phyloP scores from a whole-genome alignment of 2,113 vertebrate genomes.

The Takifugu bimaculatus region DNA sequence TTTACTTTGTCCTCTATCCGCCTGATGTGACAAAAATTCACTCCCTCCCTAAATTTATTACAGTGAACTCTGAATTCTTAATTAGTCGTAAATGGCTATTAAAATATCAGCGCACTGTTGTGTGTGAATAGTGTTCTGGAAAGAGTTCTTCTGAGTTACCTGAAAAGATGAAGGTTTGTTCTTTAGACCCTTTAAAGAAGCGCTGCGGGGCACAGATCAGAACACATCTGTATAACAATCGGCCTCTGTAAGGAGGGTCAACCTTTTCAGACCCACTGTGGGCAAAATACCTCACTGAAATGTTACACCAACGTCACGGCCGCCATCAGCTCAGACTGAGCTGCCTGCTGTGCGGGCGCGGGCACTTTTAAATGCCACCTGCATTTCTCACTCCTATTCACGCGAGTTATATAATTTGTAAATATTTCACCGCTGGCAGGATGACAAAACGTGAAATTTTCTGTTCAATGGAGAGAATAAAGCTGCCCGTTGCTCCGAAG shows the following conservation, averaged over 20 bases:
- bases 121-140: not conserved
- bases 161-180: conserved; percentile 1
- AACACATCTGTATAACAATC: conserved; percentile 33
- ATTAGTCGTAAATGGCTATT: not conserved
- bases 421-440: conserved; percentile 25
- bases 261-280: conserved; percentile 29
- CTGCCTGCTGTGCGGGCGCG: conserved; percentile 10
- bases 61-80: no score
- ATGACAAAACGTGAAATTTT: conserved; percentile 25
- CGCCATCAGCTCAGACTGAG: conserved; percentile 3
- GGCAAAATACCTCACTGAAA: conserved; percentile 19
- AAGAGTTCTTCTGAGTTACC: not conserved
- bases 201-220: conserved; percentile 13
- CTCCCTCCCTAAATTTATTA: no score
- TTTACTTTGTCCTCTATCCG: no score
- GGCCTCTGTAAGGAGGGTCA: conserved; percentile 13
- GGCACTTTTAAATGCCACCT: conserved; percentile 31
- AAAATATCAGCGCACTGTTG: not conserved
- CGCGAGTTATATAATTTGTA: conserved; percentile 10
- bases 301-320: conserved; percentile 14
- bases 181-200: conserved; percentile 5
- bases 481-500: conserved; percentile 19
- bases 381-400: conserved; percentile 9
- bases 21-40: no score
- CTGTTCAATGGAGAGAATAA: conserved; percentile 20